Base-by-base conservation (phyloP, 2,113 vertebrate species). In the Hiodon alosoides region DNA sequence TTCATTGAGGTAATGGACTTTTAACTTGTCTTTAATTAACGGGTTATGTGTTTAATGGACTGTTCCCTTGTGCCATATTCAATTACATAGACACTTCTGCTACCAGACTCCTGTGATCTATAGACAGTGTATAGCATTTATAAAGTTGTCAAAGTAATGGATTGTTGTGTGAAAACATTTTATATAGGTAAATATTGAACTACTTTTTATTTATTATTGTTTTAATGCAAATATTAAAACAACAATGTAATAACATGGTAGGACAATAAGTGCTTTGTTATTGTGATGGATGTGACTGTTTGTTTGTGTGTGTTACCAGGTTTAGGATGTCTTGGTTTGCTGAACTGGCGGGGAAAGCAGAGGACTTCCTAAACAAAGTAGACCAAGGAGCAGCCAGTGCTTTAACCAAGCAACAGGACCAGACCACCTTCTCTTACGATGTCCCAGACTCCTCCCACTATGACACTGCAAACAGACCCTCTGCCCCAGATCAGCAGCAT, bases 361-460 rank as follows among this genome's bases (percentile, higher is more conserved):
- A 99, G 83, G 90, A 96, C 83, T 94, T 99, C 53, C 90, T 99
- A 73, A 99, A 96, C 81, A 92, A 93, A 83, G 95, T 99, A 68
- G 97, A 99, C 85, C 95, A 98, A 83, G 97, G 97, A 72, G 97
- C 97, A 79, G 97, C 97, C 13, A 94, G 89, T 0, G 95, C 96
- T 74, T 87, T 99, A 78, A 95, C 79, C 81, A 93, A 88, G 53
- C 73, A 55, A 8, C 76, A 85, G 69, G 14, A 2, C 83, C 88
- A 74, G 84, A 86, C 73, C 53, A 79, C 75, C 46, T 79, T 72
- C 79, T 78, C 67, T 1, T 62, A 88, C n/a, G 83, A 83, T 57
- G 81, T 60, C 60, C 88, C 50, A 65, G 89, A 87, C 50, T 62
- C 85, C 6, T 79, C 3, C 17, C 87, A 88, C 7, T 92, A 88